These are phyloP conservation scores for Pyrgus malvae DNA, from an alignment of 2,888 invertebrate species.

Conservation along the genomic window DNA sequence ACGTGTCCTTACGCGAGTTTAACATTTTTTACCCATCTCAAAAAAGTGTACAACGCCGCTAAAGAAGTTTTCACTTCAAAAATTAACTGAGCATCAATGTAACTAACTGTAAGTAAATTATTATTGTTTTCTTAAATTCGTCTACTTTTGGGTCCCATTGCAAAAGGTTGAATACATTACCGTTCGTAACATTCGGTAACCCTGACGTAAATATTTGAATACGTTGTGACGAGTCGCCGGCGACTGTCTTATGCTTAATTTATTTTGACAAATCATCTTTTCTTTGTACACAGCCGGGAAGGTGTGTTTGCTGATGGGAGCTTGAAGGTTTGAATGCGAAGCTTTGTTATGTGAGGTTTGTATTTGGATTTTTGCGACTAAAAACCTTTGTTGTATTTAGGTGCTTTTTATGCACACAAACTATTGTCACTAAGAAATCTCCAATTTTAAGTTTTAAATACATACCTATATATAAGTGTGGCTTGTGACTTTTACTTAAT, in stretches of 20 bases:
- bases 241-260: slow-evolving; percentile 78
- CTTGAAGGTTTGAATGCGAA: slow-evolving; percentile 27
- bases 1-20: no score
- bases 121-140: background rate
- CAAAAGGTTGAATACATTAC: slow-evolving; percentile 46
- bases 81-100: no score
- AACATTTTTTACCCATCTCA: no score
- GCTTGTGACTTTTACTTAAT: no score
- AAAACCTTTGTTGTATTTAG: background rate
- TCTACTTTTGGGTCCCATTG: slow-evolving; percentile 38
- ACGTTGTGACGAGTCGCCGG: slow-evolving; percentile 58
- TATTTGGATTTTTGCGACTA: slow-evolving; percentile 2
- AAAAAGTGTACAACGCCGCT: no score
- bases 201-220: slow-evolving; percentile 73
- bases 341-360: slow-evolving; percentile 8
- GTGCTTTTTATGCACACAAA: no score
- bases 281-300: slow-evolving; percentile 46
- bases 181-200: slow-evolving; percentile 48
- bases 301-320: slow-evolving; percentile 49
- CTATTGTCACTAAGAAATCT: no score
- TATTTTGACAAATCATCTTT: slow-evolving; percentile 80
- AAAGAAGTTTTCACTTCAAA: no score
- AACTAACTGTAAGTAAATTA: background rate
- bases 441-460: no score
- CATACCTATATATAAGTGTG: no score